A percentile compares a stretch with the other conserved stretches of the same genome.
These are phyloP conservation scores for Dolichallabes microphthalmus DNA, from an alignment of 2,113 vertebrate species.

Conservation along the genomic window DNA sequence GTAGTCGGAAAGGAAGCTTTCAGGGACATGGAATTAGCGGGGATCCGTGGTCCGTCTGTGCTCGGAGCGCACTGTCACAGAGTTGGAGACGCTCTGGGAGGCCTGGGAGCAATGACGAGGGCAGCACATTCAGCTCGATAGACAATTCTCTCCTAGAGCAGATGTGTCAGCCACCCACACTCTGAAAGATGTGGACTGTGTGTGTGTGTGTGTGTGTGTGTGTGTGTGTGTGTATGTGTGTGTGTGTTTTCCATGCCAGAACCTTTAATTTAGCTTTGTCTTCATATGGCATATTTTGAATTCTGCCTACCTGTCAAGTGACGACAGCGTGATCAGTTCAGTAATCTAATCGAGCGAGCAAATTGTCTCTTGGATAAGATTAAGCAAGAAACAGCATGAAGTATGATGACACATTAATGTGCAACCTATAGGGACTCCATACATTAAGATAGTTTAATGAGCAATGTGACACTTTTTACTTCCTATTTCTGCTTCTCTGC, in stretches of 20 bases:
- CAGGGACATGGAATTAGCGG: conserved; percentile 49
- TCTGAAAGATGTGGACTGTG: conserved; percentile 11
- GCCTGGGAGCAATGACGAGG: conserved; percentile 22
- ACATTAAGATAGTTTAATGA: conserved; percentile 19
- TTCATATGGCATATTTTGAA: conserved; percentile 8
- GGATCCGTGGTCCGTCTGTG: conserved; percentile 51
- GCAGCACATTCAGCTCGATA: conserved; percentile 40
- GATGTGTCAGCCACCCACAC: conserved; percentile 39
- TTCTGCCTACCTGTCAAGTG: not conserved
- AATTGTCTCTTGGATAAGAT: not conserved
- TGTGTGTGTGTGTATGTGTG: not conserved
- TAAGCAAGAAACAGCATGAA: not conserved
- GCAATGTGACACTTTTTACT: conserved; percentile 28
- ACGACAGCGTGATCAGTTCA: not conserved
- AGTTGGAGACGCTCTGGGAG: conserved; percentile 39
- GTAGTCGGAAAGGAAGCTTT: conserved; percentile 47
- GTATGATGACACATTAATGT: not conserved
- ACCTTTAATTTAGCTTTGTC: conserved; percentile 17
- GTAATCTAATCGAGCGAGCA: not conserved
- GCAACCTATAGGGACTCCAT: not conserved
- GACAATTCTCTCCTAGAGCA: conserved; percentile 45
- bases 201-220: conserved; percentile 4
- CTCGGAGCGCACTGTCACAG: conserved; percentile 34
- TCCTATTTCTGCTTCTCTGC: conserved; percentile 19
- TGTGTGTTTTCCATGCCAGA: not conserved